A percentile compares a stretch with the other conserved stretches of the same genome.
phyloP scores from a whole-genome alignment of 1,140 invertebrate genomes.

The Musca vetustissima region DNA sequence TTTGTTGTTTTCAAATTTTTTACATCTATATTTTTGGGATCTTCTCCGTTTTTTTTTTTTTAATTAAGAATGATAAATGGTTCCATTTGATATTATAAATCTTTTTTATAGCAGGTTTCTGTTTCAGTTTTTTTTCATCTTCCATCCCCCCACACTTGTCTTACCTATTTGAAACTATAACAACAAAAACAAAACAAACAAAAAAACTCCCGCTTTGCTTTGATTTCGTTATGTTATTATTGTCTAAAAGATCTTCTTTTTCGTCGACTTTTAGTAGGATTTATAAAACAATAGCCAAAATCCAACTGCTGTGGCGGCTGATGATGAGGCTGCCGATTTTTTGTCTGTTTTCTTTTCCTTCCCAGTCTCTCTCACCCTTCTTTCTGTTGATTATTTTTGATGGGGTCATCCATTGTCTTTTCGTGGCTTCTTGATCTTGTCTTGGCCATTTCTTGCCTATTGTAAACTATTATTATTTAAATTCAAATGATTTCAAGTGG shows the following conservation, averaged over 20 bases:
- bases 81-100: constrained; percentile 54
- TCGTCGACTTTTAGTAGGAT: too few relatives aligned
- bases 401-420: constrained; percentile 7
- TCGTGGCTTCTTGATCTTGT: constrained; percentile 9
- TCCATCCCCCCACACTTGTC: neutral
- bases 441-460: neutral
- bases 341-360: too few relatives aligned
- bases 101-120: constrained; percentile 37
- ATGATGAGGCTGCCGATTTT: too few relatives aligned
- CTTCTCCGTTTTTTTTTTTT: neutral
- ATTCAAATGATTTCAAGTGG: too few relatives aligned
- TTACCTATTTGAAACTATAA: neutral
- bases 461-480: constrained; percentile 25
- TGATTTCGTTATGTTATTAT: neutral
- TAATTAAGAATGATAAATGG: constrained; percentile 57
- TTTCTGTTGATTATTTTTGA: too few relatives aligned
- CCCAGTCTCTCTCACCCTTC: too few relatives aligned
- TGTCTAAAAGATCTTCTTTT: neutral
- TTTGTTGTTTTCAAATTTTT: too few relatives aligned
- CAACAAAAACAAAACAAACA: neutral
- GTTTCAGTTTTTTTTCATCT: neutral
- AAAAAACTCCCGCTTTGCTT: neutral
- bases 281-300: too few relatives aligned
- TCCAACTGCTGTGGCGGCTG: too few relatives aligned
- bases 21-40: too few relatives aligned